These are phyloP conservation scores for Syngnathus typhle DNA, from an alignment of 2,113 vertebrate genomes.

Conservation along the genomic window DNA sequence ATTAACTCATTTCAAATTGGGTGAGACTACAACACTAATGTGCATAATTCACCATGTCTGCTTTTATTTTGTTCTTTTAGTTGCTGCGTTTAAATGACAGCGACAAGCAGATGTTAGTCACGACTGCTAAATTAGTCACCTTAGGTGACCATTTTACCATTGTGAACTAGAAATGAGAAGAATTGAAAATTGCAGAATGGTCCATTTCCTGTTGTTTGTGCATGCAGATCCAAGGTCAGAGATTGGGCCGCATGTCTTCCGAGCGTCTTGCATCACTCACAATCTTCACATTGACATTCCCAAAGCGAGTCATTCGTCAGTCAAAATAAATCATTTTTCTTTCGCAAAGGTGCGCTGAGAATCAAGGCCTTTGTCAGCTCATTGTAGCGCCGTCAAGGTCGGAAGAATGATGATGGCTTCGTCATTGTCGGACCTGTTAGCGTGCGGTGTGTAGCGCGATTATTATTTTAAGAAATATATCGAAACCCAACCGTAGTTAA, in stretches of 20 bases:
- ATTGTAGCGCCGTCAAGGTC: conserved; percentile 34
- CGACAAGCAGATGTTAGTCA: too few relatives aligned
- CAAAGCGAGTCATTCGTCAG: conserved; percentile 41
- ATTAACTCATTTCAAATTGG: too few relatives aligned
- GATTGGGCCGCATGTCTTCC: conserved; percentile 36
- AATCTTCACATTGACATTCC: conserved; percentile 37
- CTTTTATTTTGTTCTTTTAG: too few relatives aligned
- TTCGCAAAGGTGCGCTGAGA: conserved; percentile 34
- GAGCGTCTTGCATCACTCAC: conserved; percentile 52
- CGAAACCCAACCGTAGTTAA: conserved; percentile 4
- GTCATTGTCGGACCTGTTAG: conserved; percentile 28
- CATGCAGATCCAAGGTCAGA: conserved; percentile 17
- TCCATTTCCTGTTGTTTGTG: conserved; percentile 23
- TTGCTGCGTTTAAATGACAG: too few relatives aligned
- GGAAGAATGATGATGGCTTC: conserved; percentile 20
- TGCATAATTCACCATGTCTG: too few relatives aligned
- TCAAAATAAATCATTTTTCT: conserved; percentile 39
- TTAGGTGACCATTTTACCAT: too few relatives aligned
- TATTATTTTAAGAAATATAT: conserved; percentile 19
- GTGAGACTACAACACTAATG: too few relatives aligned
- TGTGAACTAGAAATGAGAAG: too few relatives aligned
- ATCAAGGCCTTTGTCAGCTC: conserved; percentile 39
- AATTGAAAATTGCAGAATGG: too few relatives aligned
- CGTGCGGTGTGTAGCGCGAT: not conserved
- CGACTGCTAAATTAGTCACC: too few relatives aligned